Evolutionary conservation across 2,113 vertebrate genomes (phyloP), one percentile per base, ranked within the genome.

Genomic region (Trichomycterus rosablanca): DNA sequence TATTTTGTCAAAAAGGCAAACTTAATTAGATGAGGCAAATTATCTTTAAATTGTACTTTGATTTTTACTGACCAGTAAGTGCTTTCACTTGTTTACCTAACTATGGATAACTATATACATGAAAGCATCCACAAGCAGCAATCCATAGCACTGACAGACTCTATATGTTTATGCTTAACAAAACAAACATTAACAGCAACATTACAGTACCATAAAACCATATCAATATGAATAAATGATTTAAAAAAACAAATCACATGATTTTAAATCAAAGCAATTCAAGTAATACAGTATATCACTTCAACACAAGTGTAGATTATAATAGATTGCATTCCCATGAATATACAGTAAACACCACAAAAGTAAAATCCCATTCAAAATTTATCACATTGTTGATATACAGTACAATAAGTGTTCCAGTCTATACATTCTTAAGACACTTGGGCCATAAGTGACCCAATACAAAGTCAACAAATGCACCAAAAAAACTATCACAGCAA

Each of bases 221-320:
- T 15, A 71, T 51, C 22, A 62, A 34, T 57, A 20, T 37, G 44
- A 14, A 58, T 67, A 3, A 22, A 53, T 22, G 18, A 7, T n/a
- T n/a, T 7, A 30, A 40, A 12, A 40, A 40, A n/a, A 40, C 2
- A 40, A 40, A 40, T 5, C 11, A 40, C 14, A 35, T 11, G 12
- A 40, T n/a, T 40, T 40, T 14, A 40, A 14, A 40, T 12, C 37
- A 40, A 40, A n/a, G 12, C 15, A 1, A 40, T 40, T 40, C 12
- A 40, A 40, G 37, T 40, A 39, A 39, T 40, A n/a, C n/a, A n/a
- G n/a, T n/a, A n/a, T n/a, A 14, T 40, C 37, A 40, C 37, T 5
- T 14, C 37, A 15, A n/a, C 11, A 40, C 4, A 4, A 40, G 37
- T 14, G 14, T 12, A 7, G 34, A 35, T n/a, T 40, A 4, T n/a